These are phyloP conservation scores for Netelia virgata DNA, from an alignment of 2,888 invertebrate genomes.

Conservation along the genomic window DNA sequence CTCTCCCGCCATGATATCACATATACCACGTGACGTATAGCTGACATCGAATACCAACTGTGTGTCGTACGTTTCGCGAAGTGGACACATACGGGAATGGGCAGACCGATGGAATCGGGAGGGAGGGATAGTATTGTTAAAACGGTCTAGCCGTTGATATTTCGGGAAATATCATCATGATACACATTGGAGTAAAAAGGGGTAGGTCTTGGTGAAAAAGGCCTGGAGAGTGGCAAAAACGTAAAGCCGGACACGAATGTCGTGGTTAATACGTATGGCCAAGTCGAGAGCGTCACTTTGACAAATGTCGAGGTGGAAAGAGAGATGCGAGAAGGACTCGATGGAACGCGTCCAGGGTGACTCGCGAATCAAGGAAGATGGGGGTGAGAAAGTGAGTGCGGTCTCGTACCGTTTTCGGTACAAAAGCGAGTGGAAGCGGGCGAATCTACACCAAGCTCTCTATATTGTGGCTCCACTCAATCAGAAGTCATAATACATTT, in stretches of 20 bases:
- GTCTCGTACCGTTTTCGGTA: slow-evolving; percentile 59
- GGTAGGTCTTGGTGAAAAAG: slow-evolving; percentile 20
- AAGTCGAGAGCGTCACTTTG: slow-evolving; percentile 58
- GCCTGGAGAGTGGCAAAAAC: slow-evolving; percentile 34
- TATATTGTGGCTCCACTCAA: slow-evolving; percentile 82
- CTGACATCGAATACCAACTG: neutral
- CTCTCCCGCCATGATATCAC: slow-evolving; percentile 66
- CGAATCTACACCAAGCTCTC: slow-evolving; percentile 51
- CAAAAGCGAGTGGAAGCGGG: slow-evolving; percentile 63
- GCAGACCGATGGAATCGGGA: slow-evolving; percentile 67
- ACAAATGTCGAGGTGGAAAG: slow-evolving; percentile 51
- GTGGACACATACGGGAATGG: slow-evolving; percentile 16
- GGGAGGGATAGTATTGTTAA: slow-evolving; percentile 63
- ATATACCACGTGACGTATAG: slow-evolving; percentile 48
- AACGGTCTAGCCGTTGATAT: slow-evolving; percentile 33
- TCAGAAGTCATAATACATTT: slow-evolving; percentile 86
- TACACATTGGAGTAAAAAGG: neutral
- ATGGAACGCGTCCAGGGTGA: slow-evolving; percentile 34
- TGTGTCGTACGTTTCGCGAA: slow-evolving; percentile 5
- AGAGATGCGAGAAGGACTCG: slow-evolving; percentile 27
- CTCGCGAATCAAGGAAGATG: slow-evolving; percentile 35
- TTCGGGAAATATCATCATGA: slow-evolving; percentile 23
- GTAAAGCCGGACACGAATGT: slow-evolving; percentile 28
- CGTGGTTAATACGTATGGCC: slow-evolving; percentile 11
- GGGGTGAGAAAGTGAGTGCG: slow-evolving; percentile 68